These are phyloP conservation scores for Adelphocoris suturalis DNA, from an alignment of 2,888 invertebrate genomes.

Conservation along the genomic window DNA sequence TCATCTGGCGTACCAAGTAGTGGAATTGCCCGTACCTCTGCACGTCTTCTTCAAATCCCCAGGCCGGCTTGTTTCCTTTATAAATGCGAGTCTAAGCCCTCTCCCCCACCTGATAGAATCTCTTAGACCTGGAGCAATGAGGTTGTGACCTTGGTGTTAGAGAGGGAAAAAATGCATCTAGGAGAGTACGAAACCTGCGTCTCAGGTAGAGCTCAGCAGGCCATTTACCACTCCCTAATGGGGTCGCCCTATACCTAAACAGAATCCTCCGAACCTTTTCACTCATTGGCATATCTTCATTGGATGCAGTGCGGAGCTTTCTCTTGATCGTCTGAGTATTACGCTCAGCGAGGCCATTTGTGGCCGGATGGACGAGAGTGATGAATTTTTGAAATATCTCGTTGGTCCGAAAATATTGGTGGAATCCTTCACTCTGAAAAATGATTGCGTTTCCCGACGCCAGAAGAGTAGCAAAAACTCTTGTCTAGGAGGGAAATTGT, in stretches of 20 bases:
- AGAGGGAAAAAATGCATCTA: too few species aligned
- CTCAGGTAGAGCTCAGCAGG: constrained; percentile 26
- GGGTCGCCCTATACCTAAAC: constrained; percentile 40
- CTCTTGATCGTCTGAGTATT: too few species aligned
- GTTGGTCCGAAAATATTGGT: background rate
- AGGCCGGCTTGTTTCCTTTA: too few species aligned
- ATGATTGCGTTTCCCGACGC: constrained; percentile 13
- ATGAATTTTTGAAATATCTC: background rate
- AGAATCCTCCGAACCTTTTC: constrained; percentile 7
- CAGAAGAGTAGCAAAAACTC: constrained; percentile 24
- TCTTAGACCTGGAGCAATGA: too few species aligned
- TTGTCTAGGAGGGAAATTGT: constrained; percentile 16
- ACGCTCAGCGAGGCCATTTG: too few species aligned
- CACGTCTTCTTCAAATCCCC: too few species aligned
- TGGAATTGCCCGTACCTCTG: too few species aligned
- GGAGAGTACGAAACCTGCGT: background rate
- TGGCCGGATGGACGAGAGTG: too few species aligned
- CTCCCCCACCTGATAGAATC: too few species aligned
- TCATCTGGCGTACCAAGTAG: too few species aligned
- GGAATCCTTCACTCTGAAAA: constrained; percentile 43
- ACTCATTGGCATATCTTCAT: background rate
- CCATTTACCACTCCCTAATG: background rate
- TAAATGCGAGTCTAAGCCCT: too few species aligned
- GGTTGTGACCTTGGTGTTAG: too few species aligned
- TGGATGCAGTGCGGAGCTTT: background rate